These are phyloP conservation scores for Corapipo altera DNA, from an alignment of 2,113 vertebrate genomes.

Conservation along the genomic window DNA sequence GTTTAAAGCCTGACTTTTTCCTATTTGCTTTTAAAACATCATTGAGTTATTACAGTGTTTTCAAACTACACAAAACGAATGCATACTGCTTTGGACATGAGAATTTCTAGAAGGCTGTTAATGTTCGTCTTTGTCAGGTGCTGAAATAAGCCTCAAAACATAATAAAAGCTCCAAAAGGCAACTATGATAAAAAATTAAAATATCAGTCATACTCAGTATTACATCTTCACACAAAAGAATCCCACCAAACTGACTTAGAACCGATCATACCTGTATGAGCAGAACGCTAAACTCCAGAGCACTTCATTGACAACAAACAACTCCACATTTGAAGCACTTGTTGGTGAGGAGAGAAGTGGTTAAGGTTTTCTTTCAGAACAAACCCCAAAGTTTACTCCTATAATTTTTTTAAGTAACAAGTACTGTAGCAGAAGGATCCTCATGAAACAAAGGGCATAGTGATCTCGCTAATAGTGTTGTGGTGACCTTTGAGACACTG, in stretches of 20 bases:
- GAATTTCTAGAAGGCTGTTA: not conserved
- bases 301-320: not conserved
- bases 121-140: not conserved
- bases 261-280: not conserved
- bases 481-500: slow-evolving; percentile 63
- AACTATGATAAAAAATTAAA: not conserved
- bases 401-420: slow-evolving; percentile 20
- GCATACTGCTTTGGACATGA: not conserved
- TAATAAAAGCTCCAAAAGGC: not conserved
- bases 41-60: not conserved
- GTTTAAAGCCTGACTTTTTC: not conserved
- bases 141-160: not conserved
- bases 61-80: not conserved
- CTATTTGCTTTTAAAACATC: not conserved
- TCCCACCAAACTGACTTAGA: not conserved
- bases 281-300: slow-evolving; percentile 3
- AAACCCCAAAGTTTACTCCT: slow-evolving; percentile 25
- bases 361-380: slow-evolving; percentile 12
- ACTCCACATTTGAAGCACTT: not conserved
- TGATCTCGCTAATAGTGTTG: slow-evolving; percentile 60
- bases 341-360: not conserved
- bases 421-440: slow-evolving; percentile 41
- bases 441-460: slow-evolving; percentile 57
- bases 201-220: not conserved
- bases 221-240: not conserved